phyloP scores from a whole-genome alignment of 2,797 vertebrate species.

The Clarias platycephalus region DNA sequence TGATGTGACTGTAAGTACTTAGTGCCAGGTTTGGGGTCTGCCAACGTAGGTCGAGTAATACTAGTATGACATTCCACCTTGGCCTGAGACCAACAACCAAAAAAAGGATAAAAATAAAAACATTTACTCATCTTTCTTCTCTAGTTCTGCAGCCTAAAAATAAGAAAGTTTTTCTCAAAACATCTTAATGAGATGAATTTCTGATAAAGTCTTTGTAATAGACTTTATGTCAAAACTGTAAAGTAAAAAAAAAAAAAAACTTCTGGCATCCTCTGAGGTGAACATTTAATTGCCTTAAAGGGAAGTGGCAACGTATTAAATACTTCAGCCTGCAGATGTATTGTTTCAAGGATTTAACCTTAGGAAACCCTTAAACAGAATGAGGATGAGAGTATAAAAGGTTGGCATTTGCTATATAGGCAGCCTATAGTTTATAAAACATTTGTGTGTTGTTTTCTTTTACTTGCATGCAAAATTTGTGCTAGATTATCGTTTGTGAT shows the following conservation, averaged over 20 bases:
- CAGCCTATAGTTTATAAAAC: slow-evolving; percentile 42
- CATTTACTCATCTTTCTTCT: slow-evolving; percentile 2
- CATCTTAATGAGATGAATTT: background rate
- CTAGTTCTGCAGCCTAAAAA: slow-evolving; percentile 1
- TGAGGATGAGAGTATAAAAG: background rate
- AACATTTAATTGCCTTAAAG: slow-evolving; percentile 46
- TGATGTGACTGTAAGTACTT: slow-evolving; percentile 65
- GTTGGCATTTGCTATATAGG: slow-evolving; percentile 38
- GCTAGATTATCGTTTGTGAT: slow-evolving; percentile 39
- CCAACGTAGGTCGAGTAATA: slow-evolving; percentile 20
- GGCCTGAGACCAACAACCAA: slow-evolving; percentile 25
- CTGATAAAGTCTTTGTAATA: background rate
- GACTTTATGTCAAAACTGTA: background rate
- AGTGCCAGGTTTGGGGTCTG: slow-evolving; percentile 60
- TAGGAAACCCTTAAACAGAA: slow-evolving; percentile 18
- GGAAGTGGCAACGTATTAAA: slow-evolving; percentile 37
- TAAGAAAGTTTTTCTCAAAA: slow-evolving; percentile 13
- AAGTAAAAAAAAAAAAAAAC: slow-evolving; percentile 37
- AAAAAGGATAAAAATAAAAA: background rate
- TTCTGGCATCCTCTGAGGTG: slow-evolving; percentile 34
- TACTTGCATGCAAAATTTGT: slow-evolving; percentile 39
- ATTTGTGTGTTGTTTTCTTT: slow-evolving; percentile 43
- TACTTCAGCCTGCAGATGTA: slow-evolving; percentile 11
- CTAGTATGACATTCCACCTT: slow-evolving; percentile 31
- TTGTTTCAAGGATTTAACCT: slow-evolving; percentile 38